phyloP scores from a whole-genome alignment of 2,797 vertebrate genomes.

The Microctenopoma stevenorrisi region DNA sequence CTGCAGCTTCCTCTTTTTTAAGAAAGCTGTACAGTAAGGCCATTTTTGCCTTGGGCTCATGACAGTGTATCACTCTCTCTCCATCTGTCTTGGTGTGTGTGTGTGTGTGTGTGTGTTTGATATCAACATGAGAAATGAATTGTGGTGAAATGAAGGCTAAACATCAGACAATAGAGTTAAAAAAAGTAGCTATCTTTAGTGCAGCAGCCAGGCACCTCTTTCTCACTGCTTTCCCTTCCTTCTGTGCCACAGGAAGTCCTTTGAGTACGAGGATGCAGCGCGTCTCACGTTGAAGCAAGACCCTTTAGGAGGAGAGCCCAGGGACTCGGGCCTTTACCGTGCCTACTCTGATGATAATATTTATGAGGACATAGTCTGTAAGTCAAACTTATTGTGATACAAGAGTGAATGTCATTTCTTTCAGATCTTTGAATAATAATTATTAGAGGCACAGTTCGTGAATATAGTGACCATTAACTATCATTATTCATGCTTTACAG shows the following conservation, averaged over 20 bases:
- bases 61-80: no score
- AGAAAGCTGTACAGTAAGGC: neutral
- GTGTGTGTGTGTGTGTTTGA: constrained; percentile 15
- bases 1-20: neutral
- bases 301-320: constrained; percentile 72
- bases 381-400: constrained; percentile 60
- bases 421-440: no score
- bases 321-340: constrained; percentile 84
- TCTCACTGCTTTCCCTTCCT: constrained; percentile 41
- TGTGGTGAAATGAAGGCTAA: constrained; percentile 3
- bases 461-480: no score
- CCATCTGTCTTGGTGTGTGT: no score
- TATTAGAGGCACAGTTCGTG: no score
- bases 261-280: constrained; percentile 96
- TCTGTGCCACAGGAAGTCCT: constrained; percentile 90
- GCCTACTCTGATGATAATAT: constrained; percentile 96
- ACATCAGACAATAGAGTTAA: constrained; percentile 17
- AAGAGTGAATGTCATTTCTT: neutral
- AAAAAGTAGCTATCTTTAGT: constrained; percentile 35
- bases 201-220: constrained; percentile 23
- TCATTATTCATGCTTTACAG: no score
- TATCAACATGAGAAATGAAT: constrained; percentile 24
- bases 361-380: constrained; percentile 97
- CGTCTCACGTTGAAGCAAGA: constrained; percentile 82
- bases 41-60: neutral